Base-by-base conservation (phyloP, 2,888 invertebrate species). In the Drosophila vallismaia region DNA sequence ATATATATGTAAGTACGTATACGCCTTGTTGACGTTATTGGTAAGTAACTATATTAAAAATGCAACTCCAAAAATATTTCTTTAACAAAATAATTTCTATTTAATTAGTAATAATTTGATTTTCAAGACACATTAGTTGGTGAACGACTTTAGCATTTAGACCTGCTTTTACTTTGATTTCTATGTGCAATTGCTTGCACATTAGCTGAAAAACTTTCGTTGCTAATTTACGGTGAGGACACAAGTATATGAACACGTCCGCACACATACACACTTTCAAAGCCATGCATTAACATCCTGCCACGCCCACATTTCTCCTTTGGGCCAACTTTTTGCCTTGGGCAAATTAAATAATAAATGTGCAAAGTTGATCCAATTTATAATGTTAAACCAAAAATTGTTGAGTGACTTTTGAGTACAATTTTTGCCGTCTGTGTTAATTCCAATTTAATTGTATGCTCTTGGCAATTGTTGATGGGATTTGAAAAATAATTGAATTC, bases 121-220 rank as follows among this genome's bases (percentile, higher is more conserved):
- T 12, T 45, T 33, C 36, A 14, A 8, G 29, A 33, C 5, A 40
- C 4, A 51, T 55, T 74, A 52, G 73, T 73, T 1, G 51, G 68
- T 28, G 60, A 70, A 7, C 26, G 26, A 6, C 5, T 9, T 38
- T 4, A 8, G 45, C 7, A 9, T 38, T 38, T 42, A 33, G 28
- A n/a, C 44, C 9, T n/a, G 29, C 50, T 9, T 9, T 58, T 68
- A 5, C 68, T 49, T 52, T 56, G 63, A 62, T 71, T 84, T 67
- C 69, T 63, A 69, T 59, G 26, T 59, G 26, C 73, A n/a, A 55
- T 67, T 70, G 64, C 70, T 71, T 63, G 42, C 58, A 71, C 78
- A 67, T 76, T 71, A 71, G 74, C 74, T 70, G 69, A 68, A 71
- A 24, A 83, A 76, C 59, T 76, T 79, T 72, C 44, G 45, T 52